These are phyloP conservation scores for Fabriciana adippe DNA, from an alignment of 2,888 invertebrate species.

Conservation along the genomic window DNA sequence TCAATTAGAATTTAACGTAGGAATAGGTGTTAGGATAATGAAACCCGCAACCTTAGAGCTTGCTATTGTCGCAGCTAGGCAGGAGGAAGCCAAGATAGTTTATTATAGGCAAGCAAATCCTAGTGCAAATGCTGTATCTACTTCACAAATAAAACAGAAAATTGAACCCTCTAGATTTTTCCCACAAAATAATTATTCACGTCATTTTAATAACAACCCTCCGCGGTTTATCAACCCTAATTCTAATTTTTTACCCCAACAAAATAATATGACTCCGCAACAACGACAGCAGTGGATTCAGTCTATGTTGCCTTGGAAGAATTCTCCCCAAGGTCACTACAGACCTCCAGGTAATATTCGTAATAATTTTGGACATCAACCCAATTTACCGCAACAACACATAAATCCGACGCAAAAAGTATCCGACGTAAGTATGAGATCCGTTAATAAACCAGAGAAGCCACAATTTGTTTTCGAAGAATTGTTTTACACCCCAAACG, in stretches of 20 bases:
- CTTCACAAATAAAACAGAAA: too few species aligned
- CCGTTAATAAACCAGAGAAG: not conserved
- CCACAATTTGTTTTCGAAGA: not conserved
- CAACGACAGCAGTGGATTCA: slow-evolving; percentile 1
- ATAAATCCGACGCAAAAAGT: not conserved
- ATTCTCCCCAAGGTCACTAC: not conserved
- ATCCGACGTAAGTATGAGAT: not conserved
- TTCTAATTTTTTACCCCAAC: too few species aligned
- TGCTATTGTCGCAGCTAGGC: not conserved
- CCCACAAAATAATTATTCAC: too few species aligned
- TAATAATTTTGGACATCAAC: not conserved
- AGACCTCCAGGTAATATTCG: not conserved
- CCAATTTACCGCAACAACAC: not conserved
- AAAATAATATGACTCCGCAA: not conserved
- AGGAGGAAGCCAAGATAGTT: slow-evolving; percentile 1
- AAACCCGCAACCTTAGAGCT: slow-evolving; percentile 3
- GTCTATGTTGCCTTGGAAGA: not conserved
- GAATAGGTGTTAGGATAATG: not conserved
- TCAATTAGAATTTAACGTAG: not conserved
- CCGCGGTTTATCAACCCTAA: too few species aligned
- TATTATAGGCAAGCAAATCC: too few species aligned
- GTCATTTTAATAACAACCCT: too few species aligned
- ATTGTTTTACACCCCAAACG: not conserved
- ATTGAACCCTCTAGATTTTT: too few species aligned
- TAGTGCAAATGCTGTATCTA: too few species aligned